Conservation (phyloP, 2,113 vertebrate genomes). For the Leuciscus idus region DNA sequence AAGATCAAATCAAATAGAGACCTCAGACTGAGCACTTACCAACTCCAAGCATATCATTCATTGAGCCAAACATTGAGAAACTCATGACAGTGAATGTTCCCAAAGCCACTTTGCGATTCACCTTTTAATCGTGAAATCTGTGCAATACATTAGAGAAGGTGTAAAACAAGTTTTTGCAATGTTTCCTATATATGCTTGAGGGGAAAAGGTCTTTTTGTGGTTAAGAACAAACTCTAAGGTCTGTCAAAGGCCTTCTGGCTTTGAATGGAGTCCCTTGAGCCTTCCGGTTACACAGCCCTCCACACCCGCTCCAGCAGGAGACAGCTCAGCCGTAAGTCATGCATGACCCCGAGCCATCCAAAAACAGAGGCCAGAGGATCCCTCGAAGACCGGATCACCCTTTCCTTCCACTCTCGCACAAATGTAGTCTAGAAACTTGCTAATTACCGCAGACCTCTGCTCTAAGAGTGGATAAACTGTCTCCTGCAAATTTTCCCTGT, state of each 20-base stretch:
- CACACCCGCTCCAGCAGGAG: conserved; percentile 38
- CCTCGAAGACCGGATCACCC: conserved; percentile 37
- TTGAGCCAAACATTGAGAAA: conserved; percentile 43
- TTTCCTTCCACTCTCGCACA: conserved; percentile 21
- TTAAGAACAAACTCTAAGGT: conserved; percentile 44
- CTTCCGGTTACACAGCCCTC: conserved; percentile 37
- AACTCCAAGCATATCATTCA: conserved; percentile 48
- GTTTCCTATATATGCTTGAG: neutral
- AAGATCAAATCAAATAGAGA: conserved; percentile 38
- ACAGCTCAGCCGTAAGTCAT: conserved; percentile 35
- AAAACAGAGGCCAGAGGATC: conserved; percentile 50
- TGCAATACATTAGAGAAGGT: conserved; percentile 45
- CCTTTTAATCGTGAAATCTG: conserved; percentile 50
- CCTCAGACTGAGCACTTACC: conserved; percentile 38
- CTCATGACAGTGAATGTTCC: conserved; percentile 52
- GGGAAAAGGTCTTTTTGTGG: conserved; percentile 47
- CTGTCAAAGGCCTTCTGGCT: conserved; percentile 50
- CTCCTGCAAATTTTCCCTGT: conserved; percentile 47
- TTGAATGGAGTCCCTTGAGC: conserved; percentile 50
- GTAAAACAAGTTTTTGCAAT: conserved; percentile 46
- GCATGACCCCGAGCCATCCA: conserved; percentile 32
- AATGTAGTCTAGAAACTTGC: conserved; percentile 47
- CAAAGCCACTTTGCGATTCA: conserved; percentile 43
- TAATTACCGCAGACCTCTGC: conserved; percentile 41
- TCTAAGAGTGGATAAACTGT: conserved; percentile 34